Conservation (phyloP, 2,888 invertebrate species). For the Amorpha juglandis region DNA sequence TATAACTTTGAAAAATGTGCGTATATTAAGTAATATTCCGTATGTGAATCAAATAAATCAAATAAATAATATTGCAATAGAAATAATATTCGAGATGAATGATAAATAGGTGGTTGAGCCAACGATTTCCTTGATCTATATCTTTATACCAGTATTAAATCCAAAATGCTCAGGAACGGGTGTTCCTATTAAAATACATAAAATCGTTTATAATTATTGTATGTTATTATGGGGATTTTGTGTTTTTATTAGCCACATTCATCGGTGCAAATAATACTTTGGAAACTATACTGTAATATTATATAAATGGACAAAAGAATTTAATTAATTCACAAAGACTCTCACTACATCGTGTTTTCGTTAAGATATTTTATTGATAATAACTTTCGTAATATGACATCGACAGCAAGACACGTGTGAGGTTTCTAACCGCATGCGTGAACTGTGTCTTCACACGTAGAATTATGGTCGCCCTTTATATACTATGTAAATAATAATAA, state of each 20-base stretch:
- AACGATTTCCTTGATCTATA: no score
- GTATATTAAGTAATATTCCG: no score
- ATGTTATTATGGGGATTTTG: no score
- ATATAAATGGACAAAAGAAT: neutral
- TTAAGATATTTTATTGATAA: neutral
- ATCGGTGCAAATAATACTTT: neutral
- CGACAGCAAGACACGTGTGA: slow-evolving; percentile 29
- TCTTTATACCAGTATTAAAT: no score
- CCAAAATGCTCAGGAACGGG: no score
- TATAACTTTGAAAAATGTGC: no score
- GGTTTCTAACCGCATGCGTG: slow-evolving; percentile 25
- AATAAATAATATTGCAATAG: no score
- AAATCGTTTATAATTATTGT: no score
- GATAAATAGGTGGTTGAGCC: no score
- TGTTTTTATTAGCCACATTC: neutral
- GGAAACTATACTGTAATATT: neutral
- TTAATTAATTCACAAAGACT: neutral
- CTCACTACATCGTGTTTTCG: neutral
- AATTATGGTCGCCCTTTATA: slow-evolving; percentile 3
- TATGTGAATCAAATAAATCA: no score
- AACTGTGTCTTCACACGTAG: slow-evolving; percentile 5
- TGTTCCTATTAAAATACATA: no score
- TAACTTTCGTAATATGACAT: slow-evolving; percentile 16
- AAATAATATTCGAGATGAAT: no score
- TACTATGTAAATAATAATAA: slow-evolving; percentile 15